phyloP scores from a whole-genome alignment of 2,888 invertebrate species.

The Ophonus ardosiacus region DNA sequence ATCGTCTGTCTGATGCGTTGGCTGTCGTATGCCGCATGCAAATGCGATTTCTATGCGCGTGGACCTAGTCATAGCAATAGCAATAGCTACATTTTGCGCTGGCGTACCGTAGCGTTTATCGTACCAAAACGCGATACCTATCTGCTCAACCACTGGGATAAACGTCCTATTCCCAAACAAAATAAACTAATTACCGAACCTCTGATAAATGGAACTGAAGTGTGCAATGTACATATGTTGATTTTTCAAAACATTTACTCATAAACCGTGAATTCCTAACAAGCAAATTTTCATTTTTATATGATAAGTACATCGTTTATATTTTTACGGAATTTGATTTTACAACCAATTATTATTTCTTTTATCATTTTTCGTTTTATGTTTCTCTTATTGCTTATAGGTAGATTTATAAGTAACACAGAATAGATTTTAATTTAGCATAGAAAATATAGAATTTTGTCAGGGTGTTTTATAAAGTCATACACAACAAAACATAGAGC shows the following conservation, averaged over 20 bases:
- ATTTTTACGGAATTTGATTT: too few relatives aligned
- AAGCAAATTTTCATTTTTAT: not conserved
- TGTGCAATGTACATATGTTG: not conserved
- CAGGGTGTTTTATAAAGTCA: too few relatives aligned
- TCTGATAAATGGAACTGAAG: not conserved
- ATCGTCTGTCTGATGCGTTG: not conserved
- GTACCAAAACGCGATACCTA: conserved; percentile 29
- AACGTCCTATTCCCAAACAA: conserved; percentile 23
- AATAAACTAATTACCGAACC: conserved; percentile 7
- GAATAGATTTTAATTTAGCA: too few relatives aligned
- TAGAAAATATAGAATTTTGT: too few relatives aligned
- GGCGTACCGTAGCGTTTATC: not conserved
- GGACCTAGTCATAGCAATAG: not conserved
- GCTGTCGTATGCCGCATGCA: conserved; percentile 10
- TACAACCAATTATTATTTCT: too few relatives aligned
- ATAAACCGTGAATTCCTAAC: not conserved
- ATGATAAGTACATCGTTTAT: too few relatives aligned
- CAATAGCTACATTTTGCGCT: not conserved
- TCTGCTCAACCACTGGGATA: conserved; percentile 27
- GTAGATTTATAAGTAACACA: too few relatives aligned
- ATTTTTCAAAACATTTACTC: not conserved
- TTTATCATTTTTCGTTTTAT: too few relatives aligned
- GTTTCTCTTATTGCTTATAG: too few relatives aligned
- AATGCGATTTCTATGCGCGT: conserved; percentile 27
- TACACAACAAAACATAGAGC: too few relatives aligned